Conservation (phyloP, 1,140 invertebrate genomes). For the Wasmannia auropunctata region DNA sequence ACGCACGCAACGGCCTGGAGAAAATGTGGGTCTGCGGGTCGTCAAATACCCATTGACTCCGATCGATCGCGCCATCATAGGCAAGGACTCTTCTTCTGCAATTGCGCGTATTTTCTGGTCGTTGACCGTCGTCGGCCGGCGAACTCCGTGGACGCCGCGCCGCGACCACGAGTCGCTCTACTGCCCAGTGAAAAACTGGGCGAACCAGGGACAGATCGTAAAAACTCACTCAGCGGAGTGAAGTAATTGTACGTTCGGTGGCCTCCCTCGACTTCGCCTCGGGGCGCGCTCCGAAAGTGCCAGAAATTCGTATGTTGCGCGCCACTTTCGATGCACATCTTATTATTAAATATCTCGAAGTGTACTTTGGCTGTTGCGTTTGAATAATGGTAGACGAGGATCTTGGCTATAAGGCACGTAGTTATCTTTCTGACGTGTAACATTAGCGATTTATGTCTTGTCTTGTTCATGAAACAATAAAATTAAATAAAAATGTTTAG, state of each 20-base stretch:
- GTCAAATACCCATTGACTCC: constrained; percentile 66
- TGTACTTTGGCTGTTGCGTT: background rate
- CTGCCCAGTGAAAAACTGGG: constrained; percentile 77
- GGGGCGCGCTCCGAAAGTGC: constrained; percentile 63
- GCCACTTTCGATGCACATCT: background rate
- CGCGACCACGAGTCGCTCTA: constrained; percentile 16
- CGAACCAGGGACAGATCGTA: constrained; percentile 68
- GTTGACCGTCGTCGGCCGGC: constrained; percentile 75
- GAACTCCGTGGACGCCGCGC: constrained; percentile 61
- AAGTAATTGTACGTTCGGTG: constrained; percentile 73
- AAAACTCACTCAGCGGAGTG: constrained; percentile 77
- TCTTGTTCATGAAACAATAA: background rate
- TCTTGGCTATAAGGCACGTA: background rate
- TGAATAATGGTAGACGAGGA: background rate
- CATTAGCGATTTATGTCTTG: background rate
- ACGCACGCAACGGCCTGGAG: background rate
- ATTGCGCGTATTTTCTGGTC: constrained; percentile 77
- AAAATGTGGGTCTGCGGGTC: constrained; percentile 82
- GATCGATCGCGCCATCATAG: constrained; percentile 54
- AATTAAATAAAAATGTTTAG: background rate
- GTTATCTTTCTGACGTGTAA: background rate
- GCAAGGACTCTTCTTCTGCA: constrained; percentile 68
- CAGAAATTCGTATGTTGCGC: constrained; percentile 47
- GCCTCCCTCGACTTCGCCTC: constrained; percentile 54
- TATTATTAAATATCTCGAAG: background rate